A percentile compares a stretch with the other conserved stretches of the same genome.
Evolutionary conservation across 2,888 invertebrate genomes (phyloP).

Genomic region (Oscheius onirici): DNA sequence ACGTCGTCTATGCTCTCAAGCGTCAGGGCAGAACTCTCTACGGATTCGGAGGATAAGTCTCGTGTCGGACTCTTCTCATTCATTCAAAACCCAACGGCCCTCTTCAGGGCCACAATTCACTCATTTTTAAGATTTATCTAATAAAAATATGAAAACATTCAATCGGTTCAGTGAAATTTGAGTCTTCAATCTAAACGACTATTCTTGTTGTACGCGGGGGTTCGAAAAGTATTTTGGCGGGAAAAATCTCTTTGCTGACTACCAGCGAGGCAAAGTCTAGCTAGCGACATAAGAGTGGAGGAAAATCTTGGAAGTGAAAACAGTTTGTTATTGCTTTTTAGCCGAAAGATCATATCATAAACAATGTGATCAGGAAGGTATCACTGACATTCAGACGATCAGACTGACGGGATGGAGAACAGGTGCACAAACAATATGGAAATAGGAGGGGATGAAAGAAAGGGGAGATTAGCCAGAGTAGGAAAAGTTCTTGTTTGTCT

Average conservation of each 20-base stretch:
- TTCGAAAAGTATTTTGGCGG: too few species aligned
- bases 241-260: too few species aligned
- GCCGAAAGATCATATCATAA: too few species aligned
- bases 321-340: too few species aligned
- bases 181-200: too few species aligned
- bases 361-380: too few species aligned
- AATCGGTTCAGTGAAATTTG: too few species aligned
- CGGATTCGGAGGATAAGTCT: slow-evolving; percentile 67
- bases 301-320: too few species aligned
- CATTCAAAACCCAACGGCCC: slow-evolving; percentile 59
- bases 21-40: slow-evolving; percentile 69
- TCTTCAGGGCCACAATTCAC: slow-evolving; percentile 54
- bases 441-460: not conserved
- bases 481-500: slow-evolving; percentile 94
- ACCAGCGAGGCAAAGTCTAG: too few species aligned
- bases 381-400: too few species aligned
- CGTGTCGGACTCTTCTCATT: slow-evolving; percentile 25
- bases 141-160: not conserved
- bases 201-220: too few species aligned
- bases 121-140: not conserved
- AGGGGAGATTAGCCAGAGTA: slow-evolving; percentile 75
- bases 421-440: slow-evolving; percentile 20
- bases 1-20: slow-evolving; percentile 80
- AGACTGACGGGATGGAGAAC: not conserved
- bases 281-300: too few species aligned